Percentiles rank a stretch among this genome's conserved stretches.
These are phyloP conservation scores for Phortica variegata DNA, from an alignment of 1,140 invertebrate species.

Conservation along the genomic window DNA sequence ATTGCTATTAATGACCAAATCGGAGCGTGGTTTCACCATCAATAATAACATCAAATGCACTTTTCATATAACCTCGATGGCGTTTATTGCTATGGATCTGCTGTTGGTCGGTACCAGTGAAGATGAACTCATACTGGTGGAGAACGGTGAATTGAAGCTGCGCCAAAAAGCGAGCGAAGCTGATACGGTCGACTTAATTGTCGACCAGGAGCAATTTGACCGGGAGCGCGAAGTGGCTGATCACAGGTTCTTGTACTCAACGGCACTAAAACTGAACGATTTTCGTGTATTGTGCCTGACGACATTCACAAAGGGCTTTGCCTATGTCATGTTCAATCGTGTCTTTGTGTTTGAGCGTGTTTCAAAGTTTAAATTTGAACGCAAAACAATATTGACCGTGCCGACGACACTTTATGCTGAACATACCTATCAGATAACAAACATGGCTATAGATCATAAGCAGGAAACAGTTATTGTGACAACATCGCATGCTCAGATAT, in stretches of 20 bases:
- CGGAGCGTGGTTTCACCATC: slow-evolving; percentile 69
- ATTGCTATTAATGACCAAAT: slow-evolving; percentile 70
- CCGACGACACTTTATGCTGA: slow-evolving; percentile 55
- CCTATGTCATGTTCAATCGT: slow-evolving; percentile 61
- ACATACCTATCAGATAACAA: slow-evolving; percentile 58
- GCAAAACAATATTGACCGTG: slow-evolving; percentile 60
- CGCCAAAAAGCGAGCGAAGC: slow-evolving; percentile 60
- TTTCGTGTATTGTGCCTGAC: slow-evolving; percentile 59
- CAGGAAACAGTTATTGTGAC: slow-evolving; percentile 62
- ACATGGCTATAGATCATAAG: slow-evolving; percentile 59
- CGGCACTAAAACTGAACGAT: slow-evolving; percentile 35
- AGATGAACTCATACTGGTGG: slow-evolving; percentile 71
- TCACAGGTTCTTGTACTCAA: slow-evolving; percentile 22
- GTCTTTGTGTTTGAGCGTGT: slow-evolving; percentile 65
- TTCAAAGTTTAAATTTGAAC: slow-evolving; percentile 60
- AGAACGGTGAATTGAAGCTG: slow-evolving; percentile 72
- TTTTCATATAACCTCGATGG: slow-evolving; percentile 64
- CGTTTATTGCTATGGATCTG: slow-evolving; percentile 68
- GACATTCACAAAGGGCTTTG: slow-evolving; percentile 62
- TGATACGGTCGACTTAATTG: slow-evolving; percentile 57
- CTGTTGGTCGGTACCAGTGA: slow-evolving; percentile 70
- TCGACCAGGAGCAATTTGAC: slow-evolving; percentile 46
- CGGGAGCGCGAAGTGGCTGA: slow-evolving; percentile 33
- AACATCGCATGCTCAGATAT: slow-evolving; percentile 64
- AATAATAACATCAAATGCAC: slow-evolving; percentile 76